Evolutionary conservation across 2,113 vertebrate species (phyloP), one percentile per base, ranked within the genome.

Genomic region (Noturus placidus): DNA sequence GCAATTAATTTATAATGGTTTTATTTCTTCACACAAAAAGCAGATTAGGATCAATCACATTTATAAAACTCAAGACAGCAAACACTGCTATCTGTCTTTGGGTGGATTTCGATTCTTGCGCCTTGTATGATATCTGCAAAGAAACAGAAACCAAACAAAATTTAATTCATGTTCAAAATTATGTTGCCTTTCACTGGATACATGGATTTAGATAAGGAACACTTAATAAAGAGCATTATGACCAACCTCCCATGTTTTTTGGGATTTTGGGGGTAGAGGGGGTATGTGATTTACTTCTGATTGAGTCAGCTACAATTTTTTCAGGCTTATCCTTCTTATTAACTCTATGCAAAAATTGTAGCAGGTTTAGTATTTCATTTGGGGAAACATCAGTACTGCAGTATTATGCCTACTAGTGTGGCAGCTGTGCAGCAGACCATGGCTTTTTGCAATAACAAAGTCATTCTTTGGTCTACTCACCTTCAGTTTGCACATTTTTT

Each of bases 71-170:
- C 11, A 67, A 67, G 67, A 74, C 22, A 76, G 38, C 11, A 19
- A 19, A 25, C n/a, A 69, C 11, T 19, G 46, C 84, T 86, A 91
- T 90, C 92, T 35, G 90, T 93, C 92, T 91, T 89, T 92, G 38
- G 92, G 91, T 22, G 92, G 90, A 86, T 90, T 89, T 74, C 57
- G 72, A 1, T 92, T 92, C 79, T 77, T 91, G 88, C 91, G 92
- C 89, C 92, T 85, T 15, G 25, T 91, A 78, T 90, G 92, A 80
- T 91, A 92, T 82, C 95, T 96, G 91, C 57, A 67, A 80, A 81
- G 17, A 78, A 70, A 82, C 92, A 91, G n/a, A 83, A 79, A 90
- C 22, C 91, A 13, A 84, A 35, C 25, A 57, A 33, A 67, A 1
- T 2, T 8, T 25, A 78, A 33, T 67, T 42, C 30, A 65, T 30